Conservation (phyloP, 2,113 vertebrate species). For the Lagenorhynchus albirostris region DNA sequence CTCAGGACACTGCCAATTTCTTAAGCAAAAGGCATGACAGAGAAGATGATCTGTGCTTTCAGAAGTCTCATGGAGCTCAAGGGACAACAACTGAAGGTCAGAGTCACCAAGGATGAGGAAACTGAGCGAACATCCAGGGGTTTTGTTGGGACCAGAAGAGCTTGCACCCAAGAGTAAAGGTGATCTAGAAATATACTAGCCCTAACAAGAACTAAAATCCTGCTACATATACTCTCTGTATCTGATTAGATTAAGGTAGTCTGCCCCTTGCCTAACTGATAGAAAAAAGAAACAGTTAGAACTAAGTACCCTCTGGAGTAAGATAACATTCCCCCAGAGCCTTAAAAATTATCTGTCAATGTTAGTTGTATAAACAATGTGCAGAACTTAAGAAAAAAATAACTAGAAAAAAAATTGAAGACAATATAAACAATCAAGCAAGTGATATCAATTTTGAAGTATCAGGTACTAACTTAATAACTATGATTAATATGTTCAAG, state of each 20-base stretch:
- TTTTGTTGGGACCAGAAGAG: neutral
- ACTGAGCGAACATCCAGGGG: neutral
- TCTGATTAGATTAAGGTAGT: neutral
- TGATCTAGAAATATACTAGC: neutral
- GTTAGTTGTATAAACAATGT: neutral
- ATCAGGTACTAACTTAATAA: neutral
- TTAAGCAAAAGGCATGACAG: neutral
- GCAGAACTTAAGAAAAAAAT: neutral
- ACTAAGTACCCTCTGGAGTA: neutral
- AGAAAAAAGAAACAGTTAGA: neutral
- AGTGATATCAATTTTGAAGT: neutral
- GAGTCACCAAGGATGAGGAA: neutral
- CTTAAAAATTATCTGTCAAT: neutral
- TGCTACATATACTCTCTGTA: neutral
- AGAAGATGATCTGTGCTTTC: neutral
- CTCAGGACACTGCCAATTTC: neutral
- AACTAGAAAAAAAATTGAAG: neutral
- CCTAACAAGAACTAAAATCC: neutral
- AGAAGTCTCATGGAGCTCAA: neutral
- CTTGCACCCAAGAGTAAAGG: neutral
- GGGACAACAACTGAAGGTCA: neutral
- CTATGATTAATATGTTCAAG: neutral
- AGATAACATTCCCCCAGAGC: neutral
- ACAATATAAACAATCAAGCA: neutral
- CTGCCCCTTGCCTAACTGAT: neutral